Percentiles rank a stretch among this genome's conserved stretches.
These are phyloP conservation scores for Drosophila mimetica DNA, from an alignment of 2,888 invertebrate species.

Conservation along the genomic window DNA sequence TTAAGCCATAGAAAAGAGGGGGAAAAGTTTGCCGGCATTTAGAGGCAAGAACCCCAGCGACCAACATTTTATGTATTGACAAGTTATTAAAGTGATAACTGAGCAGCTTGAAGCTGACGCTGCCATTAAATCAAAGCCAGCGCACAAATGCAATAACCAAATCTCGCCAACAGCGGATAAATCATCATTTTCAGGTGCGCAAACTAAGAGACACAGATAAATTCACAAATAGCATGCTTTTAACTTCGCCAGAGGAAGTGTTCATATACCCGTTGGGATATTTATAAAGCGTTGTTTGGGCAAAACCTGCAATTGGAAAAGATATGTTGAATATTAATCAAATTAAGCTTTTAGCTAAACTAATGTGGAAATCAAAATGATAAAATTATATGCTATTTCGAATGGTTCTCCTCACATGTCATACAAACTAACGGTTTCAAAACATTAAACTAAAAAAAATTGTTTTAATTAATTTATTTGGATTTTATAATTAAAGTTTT, in stretches of 20 bases:
- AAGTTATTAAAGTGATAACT: constrained; percentile 75
- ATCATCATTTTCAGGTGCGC: constrained; percentile 17
- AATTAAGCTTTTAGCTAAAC: too few species aligned
- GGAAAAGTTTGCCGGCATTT: constrained; percentile 34
- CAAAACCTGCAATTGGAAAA: too few species aligned
- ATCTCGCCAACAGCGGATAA: constrained; percentile 17
- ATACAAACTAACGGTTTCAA: too few species aligned
- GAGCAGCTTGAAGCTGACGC: constrained; percentile 27
- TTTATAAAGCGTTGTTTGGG: background rate
- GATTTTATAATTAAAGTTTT: too few species aligned
- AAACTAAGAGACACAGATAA: constrained; percentile 22
- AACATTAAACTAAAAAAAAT: too few species aligned
- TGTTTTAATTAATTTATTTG: too few species aligned
- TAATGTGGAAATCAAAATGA: too few species aligned
- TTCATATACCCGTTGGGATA: background rate
- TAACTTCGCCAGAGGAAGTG: constrained; percentile 1
- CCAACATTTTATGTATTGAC: constrained; percentile 63
- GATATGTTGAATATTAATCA: too few species aligned
- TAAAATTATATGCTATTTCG: too few species aligned
- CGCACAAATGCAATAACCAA: constrained; percentile 17
- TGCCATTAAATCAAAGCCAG: constrained; percentile 67
- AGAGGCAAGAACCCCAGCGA: constrained; percentile 22
- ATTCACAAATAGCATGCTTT: constrained; percentile 27
- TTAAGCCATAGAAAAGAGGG: constrained; percentile 47
- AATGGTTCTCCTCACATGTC: too few species aligned